These are phyloP conservation scores for Sinocyclocheilus grahami DNA, from an alignment of 2,113 vertebrate genomes.

Conservation along the genomic window DNA sequence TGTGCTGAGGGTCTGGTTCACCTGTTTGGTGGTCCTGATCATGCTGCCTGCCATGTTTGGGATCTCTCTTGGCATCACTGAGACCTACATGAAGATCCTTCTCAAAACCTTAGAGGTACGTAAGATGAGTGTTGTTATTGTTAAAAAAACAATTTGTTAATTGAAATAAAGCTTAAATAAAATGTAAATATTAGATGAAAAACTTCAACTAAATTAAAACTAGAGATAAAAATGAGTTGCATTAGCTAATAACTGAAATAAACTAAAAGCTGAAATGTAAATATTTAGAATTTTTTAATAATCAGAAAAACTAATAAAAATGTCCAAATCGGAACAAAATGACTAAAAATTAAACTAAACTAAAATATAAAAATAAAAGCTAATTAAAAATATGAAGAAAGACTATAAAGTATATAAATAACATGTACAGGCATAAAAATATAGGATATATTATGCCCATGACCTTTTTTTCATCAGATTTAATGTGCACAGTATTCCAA, in stretches of 20 bases:
- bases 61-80: conserved; percentile 89
- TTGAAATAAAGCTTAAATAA: not conserved
- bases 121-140: no score
- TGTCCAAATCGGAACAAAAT: not conserved
- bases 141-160: no score
- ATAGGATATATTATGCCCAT: not conserved
- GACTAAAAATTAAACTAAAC: not conserved
- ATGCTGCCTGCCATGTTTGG: conserved; percentile 90
- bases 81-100: conserved; percentile 88
- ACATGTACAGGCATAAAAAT: not conserved
- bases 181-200: not conserved
- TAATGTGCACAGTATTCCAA: no score
- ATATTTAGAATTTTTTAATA: not conserved
- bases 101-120: conserved; percentile 90
- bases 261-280: not conserved
- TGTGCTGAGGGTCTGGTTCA: conserved; percentile 78
- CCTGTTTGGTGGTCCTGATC: conserved; percentile 77
- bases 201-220: not conserved
- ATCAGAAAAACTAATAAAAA: not conserved
- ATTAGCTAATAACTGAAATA: not conserved
- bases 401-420: conserved; percentile 1
- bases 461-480: not conserved
- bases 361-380: not conserved
- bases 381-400: no score
- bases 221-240: not conserved